Evolutionary conservation across 2,797 vertebrate species (phyloP), one percentile per base, ranked within the genome.

Genomic region (Darevskia mixta): DNA sequence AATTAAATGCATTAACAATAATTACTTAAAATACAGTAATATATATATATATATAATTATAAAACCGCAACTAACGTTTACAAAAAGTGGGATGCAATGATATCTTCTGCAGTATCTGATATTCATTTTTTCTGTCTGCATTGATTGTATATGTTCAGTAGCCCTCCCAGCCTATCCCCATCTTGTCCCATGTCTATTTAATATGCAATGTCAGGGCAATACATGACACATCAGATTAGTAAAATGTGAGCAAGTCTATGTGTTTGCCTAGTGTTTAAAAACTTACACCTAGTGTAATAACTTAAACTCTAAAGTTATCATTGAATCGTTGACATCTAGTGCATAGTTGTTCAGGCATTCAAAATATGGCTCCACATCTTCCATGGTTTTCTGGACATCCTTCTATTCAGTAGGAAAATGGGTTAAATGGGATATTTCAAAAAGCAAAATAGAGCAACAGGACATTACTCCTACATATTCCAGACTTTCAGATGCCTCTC

Each of bases 401-500:
- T 86, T 85, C 43, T 29, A 88, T 85, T 43, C 10, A 93, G 83
- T 71, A 94, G 93, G 83, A 92, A 94, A 96, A 94, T 94, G 95
- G 77, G 96, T 96, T 97, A 96, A 97, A 95, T 91, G 88, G 90
- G 85, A 91, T 87, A 94, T 93, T 88, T 88, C 85, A 93, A 90
- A 91, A 81, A 93, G 95, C 88, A 91, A 85, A 94, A 86, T 84
- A 93, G 93, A 90, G 95, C 72, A 90, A 96, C 95, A 96, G 94
- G 91, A 93, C 95, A 88, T 95, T 93, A 95, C 96, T 97, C 97
- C 97, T 96, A 97, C 97, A 79, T 95, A 93, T 93, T 94, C 92
- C 91, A 95, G 95, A 93, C 91, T 95, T 96, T 94, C 35, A 67
- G 91, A 97, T 97, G 95, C 97, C 92, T 27, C 89, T 92, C 96